phyloP scores from a whole-genome alignment of 2,888 invertebrate genomes.

The Cheilosia pagana region DNA sequence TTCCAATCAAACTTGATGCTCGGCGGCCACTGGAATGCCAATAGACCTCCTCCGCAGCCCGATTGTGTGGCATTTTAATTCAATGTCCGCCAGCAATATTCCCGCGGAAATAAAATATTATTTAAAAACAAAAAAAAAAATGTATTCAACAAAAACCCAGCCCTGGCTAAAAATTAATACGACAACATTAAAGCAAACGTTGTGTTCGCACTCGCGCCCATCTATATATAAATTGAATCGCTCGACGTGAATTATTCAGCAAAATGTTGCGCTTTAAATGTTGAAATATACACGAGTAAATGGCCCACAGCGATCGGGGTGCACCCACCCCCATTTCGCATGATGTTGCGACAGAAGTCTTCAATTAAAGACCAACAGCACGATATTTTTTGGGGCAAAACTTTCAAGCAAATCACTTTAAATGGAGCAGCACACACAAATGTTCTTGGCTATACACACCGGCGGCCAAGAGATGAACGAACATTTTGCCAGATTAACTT shows the following conservation, averaged over 20 bases:
- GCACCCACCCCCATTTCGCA: slow-evolving; percentile 1
- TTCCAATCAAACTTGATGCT: slow-evolving; percentile 64
- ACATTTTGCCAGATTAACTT: slow-evolving; percentile 73
- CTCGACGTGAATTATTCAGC: slow-evolving; percentile 64
- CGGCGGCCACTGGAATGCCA: slow-evolving; percentile 46
- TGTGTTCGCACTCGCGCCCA: not conserved
- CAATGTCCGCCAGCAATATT: slow-evolving; percentile 2
- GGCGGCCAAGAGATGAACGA: slow-evolving; percentile 53
- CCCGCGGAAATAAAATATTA: slow-evolving; percentile 5
- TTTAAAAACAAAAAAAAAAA: no score
- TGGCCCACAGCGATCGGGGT: slow-evolving; percentile 51
- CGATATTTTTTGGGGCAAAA: slow-evolving; percentile 57
- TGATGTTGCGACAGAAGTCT: slow-evolving; percentile 21
- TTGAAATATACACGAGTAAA: slow-evolving; percentile 53
- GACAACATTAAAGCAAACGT: slow-evolving; percentile 29
- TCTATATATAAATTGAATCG: slow-evolving; percentile 40
- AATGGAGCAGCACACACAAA: slow-evolving; percentile 62
- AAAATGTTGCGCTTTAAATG: slow-evolving; percentile 66
- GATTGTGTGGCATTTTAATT: slow-evolving; percentile 22
- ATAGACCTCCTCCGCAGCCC: slow-evolving; percentile 13
- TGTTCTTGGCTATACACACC: slow-evolving; percentile 56
- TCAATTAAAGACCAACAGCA: slow-evolving; percentile 58
- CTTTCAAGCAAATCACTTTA: slow-evolving; percentile 50
- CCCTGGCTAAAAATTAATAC: slow-evolving; percentile 10
- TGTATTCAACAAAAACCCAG: slow-evolving; percentile 5